Evolutionary conservation across 2,797 vertebrate species (phyloP).

Genomic region (Peromyscus attwateri): DNA sequence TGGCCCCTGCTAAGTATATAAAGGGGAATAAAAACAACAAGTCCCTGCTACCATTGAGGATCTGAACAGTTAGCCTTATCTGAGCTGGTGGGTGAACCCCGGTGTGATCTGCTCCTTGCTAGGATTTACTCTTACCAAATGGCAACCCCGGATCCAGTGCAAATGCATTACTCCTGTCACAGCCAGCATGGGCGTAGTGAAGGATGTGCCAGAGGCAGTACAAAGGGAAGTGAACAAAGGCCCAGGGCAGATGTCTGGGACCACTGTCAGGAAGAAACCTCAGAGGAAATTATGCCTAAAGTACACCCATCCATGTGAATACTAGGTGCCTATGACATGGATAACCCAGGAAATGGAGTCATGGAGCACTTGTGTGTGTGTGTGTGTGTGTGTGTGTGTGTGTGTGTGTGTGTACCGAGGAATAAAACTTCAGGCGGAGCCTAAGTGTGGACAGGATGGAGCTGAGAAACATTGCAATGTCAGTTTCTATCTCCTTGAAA

Average conservation of each 20-base stretch:
- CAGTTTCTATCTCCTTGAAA: conserved; percentile 6
- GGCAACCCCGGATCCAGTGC: background rate
- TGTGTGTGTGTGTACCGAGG: background rate
- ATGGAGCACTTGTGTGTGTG: background rate
- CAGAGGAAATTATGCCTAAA: background rate
- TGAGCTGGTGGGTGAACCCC: background rate
- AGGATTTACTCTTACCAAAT: background rate
- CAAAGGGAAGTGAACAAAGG: background rate
- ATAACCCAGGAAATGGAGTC: background rate
- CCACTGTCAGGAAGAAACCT: background rate
- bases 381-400: background rate
- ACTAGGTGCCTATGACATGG: background rate
- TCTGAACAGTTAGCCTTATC: background rate
- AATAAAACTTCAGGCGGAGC: background rate
- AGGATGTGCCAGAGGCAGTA: background rate
- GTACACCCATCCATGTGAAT: background rate
- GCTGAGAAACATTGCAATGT: background rate
- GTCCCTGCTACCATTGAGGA: background rate
- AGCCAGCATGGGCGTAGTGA: background rate
- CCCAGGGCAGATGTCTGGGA: too few species aligned
- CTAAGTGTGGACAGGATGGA: background rate
- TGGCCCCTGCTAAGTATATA: background rate
- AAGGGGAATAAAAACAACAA: background rate
- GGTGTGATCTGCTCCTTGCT: background rate
- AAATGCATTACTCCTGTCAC: background rate